These are phyloP conservation scores for Himalopsyche tibetana DNA, from an alignment of 2,888 invertebrate genomes.

Conservation along the genomic window DNA sequence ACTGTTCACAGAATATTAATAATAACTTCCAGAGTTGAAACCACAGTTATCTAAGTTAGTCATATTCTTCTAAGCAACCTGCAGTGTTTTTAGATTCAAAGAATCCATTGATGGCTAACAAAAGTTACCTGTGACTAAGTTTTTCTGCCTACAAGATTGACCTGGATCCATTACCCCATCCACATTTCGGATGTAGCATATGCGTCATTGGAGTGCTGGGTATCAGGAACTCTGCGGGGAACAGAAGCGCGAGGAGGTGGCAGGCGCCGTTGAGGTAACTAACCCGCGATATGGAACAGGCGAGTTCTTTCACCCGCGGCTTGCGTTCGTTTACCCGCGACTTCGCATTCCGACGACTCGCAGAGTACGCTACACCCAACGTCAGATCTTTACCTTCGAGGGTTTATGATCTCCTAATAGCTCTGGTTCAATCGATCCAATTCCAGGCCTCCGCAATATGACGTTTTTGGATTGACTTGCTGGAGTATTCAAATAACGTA, in stretches of 20 bases:
- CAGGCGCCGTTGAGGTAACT: constrained; percentile 67
- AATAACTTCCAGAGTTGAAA: neutral
- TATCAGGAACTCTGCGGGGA: constrained; percentile 45
- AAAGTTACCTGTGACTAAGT: constrained; percentile 41
- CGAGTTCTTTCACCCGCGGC: constrained; percentile 65
- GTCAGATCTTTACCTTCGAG: constrained; percentile 35
- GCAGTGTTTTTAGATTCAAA: constrained; percentile 4
- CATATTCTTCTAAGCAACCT: neutral
- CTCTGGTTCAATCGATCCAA: neutral
- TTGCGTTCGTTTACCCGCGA: constrained; percentile 65
- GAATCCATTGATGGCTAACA: constrained; percentile 39
- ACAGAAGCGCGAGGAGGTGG: constrained; percentile 66
- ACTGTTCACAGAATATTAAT: constrained; percentile 1
- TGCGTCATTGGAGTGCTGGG: constrained; percentile 7
- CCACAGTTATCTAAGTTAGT: constrained; percentile 8
- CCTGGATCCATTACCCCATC: constrained; percentile 40
- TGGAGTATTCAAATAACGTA: too few relatives aligned
- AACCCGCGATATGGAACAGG: constrained; percentile 66
- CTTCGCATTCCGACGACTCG: constrained; percentile 32
- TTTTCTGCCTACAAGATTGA: constrained; percentile 13
- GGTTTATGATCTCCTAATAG: constrained; percentile 54
- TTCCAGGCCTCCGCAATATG: too few relatives aligned
- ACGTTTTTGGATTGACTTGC: too few relatives aligned
- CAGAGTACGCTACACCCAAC: neutral
- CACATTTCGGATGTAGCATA: constrained; percentile 44